Percentiles rank a stretch among this genome's conserved stretches.
phyloP scores from a whole-genome alignment of 1,140 invertebrate species.

The Drosophila varians region DNA sequence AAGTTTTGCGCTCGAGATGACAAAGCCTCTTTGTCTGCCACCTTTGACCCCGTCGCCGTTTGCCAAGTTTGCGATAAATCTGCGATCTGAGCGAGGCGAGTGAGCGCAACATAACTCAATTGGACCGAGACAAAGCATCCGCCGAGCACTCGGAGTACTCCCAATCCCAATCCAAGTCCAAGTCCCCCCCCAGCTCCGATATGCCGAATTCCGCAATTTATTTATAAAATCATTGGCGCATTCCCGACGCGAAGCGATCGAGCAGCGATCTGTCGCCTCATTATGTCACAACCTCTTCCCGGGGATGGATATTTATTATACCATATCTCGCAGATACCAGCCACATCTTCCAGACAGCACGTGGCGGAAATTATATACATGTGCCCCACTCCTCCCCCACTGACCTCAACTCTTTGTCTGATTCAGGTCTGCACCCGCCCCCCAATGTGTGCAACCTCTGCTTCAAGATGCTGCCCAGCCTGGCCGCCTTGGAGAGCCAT shows the following conservation, averaged over 20 bases:
- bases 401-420: conserved; percentile 40
- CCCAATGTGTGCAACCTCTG: conserved; percentile 96
- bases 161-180: conserved; percentile 14
- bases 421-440: conserved; percentile 71
- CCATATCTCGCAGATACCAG: conserved; percentile 26
- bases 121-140: conserved; percentile 77
- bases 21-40: conserved; percentile 80
- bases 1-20: conserved; percentile 57
- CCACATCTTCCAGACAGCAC: conserved; percentile 25
- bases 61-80: conserved; percentile 62
- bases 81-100: conserved; percentile 6
- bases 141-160: conserved; percentile 7
- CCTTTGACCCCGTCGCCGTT: conserved; percentile 73
- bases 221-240: conserved; percentile 63
- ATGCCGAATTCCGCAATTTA: conserved; percentile 75
- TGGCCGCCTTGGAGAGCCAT: conserved; percentile 98
- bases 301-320: conserved; percentile 76
- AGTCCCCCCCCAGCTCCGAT: conserved; percentile 30
- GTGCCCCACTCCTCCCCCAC: conserved; percentile 1
- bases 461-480: conserved; percentile 98
- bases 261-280: conserved; percentile 53
- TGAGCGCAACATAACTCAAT: conserved; percentile 79
- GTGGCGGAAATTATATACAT: conserved; percentile 50
- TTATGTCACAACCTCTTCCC: conserved; percentile 76
- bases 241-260: conserved; percentile 58